A percentile compares a stretch with the other conserved stretches of the same genome.
Conservation (phyloP, 1,140 invertebrate species). For the Aleiodes sp. region DNA sequence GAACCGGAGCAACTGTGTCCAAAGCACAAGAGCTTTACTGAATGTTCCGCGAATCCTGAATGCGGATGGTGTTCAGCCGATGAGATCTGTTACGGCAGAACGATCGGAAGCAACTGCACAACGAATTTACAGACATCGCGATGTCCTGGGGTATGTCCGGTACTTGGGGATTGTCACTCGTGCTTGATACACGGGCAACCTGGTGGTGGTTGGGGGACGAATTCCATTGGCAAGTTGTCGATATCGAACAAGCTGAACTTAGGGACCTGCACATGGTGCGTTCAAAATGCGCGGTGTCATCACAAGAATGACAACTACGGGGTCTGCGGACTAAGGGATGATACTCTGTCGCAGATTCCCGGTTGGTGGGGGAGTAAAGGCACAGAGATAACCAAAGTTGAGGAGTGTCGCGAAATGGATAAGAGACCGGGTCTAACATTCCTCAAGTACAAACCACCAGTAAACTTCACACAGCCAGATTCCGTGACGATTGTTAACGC, state of each 20-base stretch:
- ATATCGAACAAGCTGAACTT: slow-evolving; percentile 79
- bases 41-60: slow-evolving; percentile 88
- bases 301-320: slow-evolving; percentile 86
- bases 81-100: slow-evolving; percentile 83
- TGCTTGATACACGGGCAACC: slow-evolving; percentile 80
- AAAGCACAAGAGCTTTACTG: slow-evolving; percentile 76
- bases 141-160: slow-evolving; percentile 89
- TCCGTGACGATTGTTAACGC: slow-evolving; percentile 84
- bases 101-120: slow-evolving; percentile 82
- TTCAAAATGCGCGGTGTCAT: slow-evolving; percentile 90
- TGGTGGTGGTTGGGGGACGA: slow-evolving; percentile 64
- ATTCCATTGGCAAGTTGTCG: slow-evolving; percentile 64
- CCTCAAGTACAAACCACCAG: slow-evolving; percentile 85
- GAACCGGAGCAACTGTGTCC: slow-evolving; percentile 79
- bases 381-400: slow-evolving; percentile 79
- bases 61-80: slow-evolving; percentile 93
- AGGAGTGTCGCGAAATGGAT: slow-evolving; percentile 82
- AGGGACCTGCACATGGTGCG: slow-evolving; percentile 90
- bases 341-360: slow-evolving; percentile 78
- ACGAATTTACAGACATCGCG: slow-evolving; percentile 87
- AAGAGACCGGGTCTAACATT: slow-evolving; percentile 88
- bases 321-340: slow-evolving; percentile 78
- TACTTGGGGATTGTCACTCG: slow-evolving; percentile 86
- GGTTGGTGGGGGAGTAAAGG: slow-evolving; percentile 91
- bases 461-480: slow-evolving; percentile 87